phyloP scores from a whole-genome alignment of 1,140 invertebrate genomes.

The Apis mellifera region DNA sequence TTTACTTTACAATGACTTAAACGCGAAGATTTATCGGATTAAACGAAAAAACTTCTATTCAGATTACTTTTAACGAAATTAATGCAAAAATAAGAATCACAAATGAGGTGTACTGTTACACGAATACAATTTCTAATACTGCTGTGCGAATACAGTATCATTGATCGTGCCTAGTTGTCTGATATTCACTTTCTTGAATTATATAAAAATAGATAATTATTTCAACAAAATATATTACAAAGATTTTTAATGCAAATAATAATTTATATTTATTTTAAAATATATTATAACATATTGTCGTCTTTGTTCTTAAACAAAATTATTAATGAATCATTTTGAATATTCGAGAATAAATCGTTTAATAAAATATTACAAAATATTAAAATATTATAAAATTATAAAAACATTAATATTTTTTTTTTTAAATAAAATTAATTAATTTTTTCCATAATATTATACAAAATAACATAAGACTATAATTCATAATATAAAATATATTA shows the following conservation, averaged over 20 bases:
- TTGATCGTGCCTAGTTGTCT: constrained; percentile 6
- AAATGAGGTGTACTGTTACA: neutral
- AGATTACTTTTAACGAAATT: neutral
- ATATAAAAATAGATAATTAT: neutral
- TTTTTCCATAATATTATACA: too few relatives aligned
- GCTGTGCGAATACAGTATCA: constrained; percentile 4
- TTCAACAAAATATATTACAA: neutral
- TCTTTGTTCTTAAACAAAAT: neutral
- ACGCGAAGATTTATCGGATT: neutral
- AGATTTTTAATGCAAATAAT: neutral
- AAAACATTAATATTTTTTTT: neutral
- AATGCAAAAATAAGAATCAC: neutral
- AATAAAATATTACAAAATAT: neutral
- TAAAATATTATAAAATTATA: neutral
- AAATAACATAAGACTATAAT: neutral
- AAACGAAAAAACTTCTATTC: neutral
- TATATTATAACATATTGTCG: neutral
- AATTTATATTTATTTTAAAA: neutral
- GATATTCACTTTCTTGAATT: neutral
- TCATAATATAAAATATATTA: neutral
- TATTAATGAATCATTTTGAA: neutral
- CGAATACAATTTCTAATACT: neutral
- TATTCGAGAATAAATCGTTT: neutral
- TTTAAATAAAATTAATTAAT: neutral
- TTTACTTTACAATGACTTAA: neutral